These are phyloP conservation scores for Tryphoninae sp. DNA, from an alignment of 2,888 invertebrate species.

Conservation along the genomic window DNA sequence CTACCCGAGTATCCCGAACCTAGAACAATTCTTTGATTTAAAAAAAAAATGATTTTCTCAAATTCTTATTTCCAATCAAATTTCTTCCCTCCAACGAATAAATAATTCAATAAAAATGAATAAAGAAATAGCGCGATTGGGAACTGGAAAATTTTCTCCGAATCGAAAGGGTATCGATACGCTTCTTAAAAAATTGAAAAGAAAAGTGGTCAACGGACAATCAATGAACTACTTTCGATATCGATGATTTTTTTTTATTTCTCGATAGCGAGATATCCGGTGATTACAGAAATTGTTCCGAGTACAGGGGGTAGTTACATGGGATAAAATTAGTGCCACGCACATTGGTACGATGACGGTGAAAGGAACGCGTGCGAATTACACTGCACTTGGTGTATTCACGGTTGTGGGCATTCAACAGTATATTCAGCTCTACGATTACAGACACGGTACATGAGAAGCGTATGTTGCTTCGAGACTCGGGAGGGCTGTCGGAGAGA, in stretches of 20 bases:
- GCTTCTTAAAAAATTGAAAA: no score
- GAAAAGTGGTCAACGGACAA: not conserved
- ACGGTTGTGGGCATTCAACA: slow-evolving; percentile 39
- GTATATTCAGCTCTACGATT: not conserved
- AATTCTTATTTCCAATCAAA: no score
- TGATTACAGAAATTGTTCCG: slow-evolving; percentile 1
- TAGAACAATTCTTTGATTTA: no score
- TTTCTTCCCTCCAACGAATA: no score
- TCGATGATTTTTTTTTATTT: not conserved
- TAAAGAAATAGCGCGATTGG: no score
- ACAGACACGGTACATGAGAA: slow-evolving; percentile 9
- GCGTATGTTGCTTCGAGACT: slow-evolving; percentile 40
- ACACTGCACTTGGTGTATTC: slow-evolving; percentile 61
- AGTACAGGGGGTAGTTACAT: not conserved
- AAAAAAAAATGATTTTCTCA: no score
- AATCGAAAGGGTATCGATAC: no score
- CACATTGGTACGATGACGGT: slow-evolving; percentile 43
- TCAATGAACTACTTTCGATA: not conserved
- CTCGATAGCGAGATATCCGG: not conserved
- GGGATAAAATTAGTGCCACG: not conserved
- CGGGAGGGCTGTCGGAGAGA: slow-evolving; percentile 63
- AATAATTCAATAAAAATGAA: no score
- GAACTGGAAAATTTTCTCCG: no score
- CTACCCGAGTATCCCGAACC: not conserved
- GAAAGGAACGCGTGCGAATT: slow-evolving; percentile 63